Conservation (phyloP, 2,888 invertebrate species). For the Melitaea athalia region DNA sequence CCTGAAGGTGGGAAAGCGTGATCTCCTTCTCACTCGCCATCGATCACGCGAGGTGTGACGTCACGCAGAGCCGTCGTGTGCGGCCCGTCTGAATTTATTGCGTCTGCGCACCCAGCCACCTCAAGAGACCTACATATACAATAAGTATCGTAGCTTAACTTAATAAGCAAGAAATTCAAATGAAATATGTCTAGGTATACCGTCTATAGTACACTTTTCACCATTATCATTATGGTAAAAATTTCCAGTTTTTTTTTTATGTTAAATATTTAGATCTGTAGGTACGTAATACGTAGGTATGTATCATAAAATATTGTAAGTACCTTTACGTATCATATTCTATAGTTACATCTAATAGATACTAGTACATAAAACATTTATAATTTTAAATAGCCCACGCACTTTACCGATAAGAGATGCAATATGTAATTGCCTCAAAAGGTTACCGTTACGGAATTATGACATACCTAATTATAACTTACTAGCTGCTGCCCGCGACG, state of each 20-base stretch:
- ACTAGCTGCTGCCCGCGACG: no score
- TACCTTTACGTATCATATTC: no score
- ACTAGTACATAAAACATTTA: no score
- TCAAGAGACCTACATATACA: conserved; percentile 52
- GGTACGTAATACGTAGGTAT: no score
- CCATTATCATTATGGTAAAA: no score
- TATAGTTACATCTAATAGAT: no score
- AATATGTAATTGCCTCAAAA: conserved; percentile 8
- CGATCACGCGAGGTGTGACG: conserved; percentile 81
- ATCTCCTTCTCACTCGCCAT: conserved; percentile 69
- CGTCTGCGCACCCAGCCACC: conserved; percentile 72
- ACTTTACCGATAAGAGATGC: conserved; percentile 13
- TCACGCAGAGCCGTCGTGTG: conserved; percentile 82
- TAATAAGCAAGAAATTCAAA: conserved; percentile 18
- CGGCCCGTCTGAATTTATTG: conserved; percentile 79
- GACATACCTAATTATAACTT: conserved; percentile 17
- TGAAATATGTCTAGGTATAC: not conserved
- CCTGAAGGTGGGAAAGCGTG: conserved; percentile 51
- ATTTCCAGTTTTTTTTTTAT: no score
- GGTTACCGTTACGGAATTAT: conserved; percentile 16
- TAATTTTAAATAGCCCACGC: not conserved
- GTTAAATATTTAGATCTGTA: no score
- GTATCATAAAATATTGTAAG: no score
- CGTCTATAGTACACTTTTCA: not conserved
- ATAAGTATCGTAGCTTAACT: conserved; percentile 28